phyloP scores from a whole-genome alignment of 2,113 vertebrate species.

The Ochotona princeps region DNA sequence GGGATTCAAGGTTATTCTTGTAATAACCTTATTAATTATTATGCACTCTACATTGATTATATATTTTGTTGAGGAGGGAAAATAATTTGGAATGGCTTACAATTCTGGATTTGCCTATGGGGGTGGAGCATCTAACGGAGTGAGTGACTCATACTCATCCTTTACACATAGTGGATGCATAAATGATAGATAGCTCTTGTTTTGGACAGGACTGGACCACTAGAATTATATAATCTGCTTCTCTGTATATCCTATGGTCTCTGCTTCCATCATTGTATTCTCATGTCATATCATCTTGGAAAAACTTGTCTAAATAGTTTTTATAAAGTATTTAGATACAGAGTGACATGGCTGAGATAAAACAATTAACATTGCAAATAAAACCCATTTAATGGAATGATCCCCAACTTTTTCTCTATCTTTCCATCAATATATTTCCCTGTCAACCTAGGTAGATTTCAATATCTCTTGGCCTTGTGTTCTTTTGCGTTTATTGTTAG shows the following conservation, averaged over 20 bases:
- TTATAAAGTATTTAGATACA: neutral
- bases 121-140: too few relatives aligned
- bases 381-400: neutral
- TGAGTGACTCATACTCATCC: neutral
- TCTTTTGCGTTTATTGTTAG: neutral
- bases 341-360: neutral
- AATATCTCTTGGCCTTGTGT: neutral
- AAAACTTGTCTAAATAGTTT: neutral
- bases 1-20: neutral
- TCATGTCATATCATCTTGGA: neutral
- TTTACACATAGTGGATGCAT: neutral
- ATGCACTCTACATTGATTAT: neutral
- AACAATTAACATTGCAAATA: neutral
- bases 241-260: neutral
- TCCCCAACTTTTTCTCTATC: neutral
- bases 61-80: neutral
- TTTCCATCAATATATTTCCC: neutral
- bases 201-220: neutral
- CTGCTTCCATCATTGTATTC: neutral
- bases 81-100: neutral
- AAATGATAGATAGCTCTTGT: neutral
- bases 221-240: neutral
- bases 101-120: neutral
- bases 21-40: slow-evolving; percentile 16
- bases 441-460: slow-evolving; percentile 1